Conservation (phyloP, 2,113 vertebrate genomes). For the Vicugna pacos region DNA sequence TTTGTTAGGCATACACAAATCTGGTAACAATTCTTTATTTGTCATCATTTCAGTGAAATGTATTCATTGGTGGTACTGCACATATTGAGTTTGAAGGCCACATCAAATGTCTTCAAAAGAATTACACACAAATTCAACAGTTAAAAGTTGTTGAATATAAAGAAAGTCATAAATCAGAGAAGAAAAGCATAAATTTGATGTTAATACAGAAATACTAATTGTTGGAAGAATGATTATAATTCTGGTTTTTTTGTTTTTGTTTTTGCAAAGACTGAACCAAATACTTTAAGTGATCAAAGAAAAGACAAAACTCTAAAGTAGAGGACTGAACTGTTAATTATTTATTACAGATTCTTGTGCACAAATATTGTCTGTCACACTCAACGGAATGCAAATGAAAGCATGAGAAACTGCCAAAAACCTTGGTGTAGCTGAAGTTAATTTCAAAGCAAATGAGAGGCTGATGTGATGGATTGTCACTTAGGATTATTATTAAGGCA, state of each 20-base stretch:
- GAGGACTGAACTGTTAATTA: not conserved
- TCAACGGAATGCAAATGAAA: conserved; percentile 51
- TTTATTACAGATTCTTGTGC: conserved; percentile 49
- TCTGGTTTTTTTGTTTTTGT: not conserved
- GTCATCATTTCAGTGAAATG: conserved; percentile 15
- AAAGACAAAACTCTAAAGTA: not conserved
- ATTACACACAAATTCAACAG: not conserved
- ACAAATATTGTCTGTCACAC: conserved; percentile 54
- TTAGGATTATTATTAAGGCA: conserved; percentile 70
- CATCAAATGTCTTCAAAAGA: conserved; percentile 27
- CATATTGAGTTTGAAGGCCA: conserved; percentile 4
- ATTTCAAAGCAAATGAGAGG: conserved; percentile 65
- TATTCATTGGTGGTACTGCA: not conserved
- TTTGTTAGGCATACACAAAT: not conserved
- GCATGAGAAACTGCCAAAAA: conserved; percentile 60
- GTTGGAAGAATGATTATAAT: not conserved
- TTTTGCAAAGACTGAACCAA: not conserved
- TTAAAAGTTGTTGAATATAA: conserved; percentile 7
- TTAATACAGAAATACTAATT: conserved; percentile 9
- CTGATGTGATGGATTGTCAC: conserved; percentile 68
- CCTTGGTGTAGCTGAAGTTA: conserved; percentile 50
- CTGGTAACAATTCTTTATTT: conserved; percentile 32
- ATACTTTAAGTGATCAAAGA: conserved; percentile 3
- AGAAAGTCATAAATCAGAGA: not conserved
- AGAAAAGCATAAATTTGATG: not conserved